Conservation (phyloP, 2,888 invertebrate species). For the Cybosia mesomella region DNA sequence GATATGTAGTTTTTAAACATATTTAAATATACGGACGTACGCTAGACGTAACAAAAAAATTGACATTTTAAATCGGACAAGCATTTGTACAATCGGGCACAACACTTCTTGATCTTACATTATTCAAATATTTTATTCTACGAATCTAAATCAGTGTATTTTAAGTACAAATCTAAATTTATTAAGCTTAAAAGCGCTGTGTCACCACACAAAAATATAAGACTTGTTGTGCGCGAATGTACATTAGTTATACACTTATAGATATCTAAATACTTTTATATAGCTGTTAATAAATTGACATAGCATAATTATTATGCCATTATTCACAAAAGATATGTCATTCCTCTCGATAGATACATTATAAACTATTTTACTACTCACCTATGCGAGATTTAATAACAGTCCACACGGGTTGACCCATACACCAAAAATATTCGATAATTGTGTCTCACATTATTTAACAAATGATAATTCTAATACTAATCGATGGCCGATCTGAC, state of each 20-base stretch:
- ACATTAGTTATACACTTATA: constrained; percentile 52
- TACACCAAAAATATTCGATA: background rate
- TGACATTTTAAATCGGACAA: constrained; percentile 59
- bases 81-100: constrained; percentile 71
- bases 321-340: constrained; percentile 71
- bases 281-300: constrained; percentile 54
- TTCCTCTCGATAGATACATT: constrained; percentile 55
- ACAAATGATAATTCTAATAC: background rate
- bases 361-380: constrained; percentile 45
- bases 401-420: background rate
- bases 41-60: constrained; percentile 44
- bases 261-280: constrained; percentile 46
- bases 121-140: constrained; percentile 50
- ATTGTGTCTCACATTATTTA: background rate
- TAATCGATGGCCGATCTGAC: background rate
- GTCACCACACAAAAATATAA: constrained; percentile 69
- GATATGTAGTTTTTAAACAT: constrained; percentile 79
- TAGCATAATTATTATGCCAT: constrained; percentile 40
- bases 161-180: constrained; percentile 68
- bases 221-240: constrained; percentile 70
- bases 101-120: constrained; percentile 53
- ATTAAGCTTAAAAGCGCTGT: constrained; percentile 71
- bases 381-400: constrained; percentile 37
- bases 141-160: constrained; percentile 56
- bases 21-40: constrained; percentile 45